Percentiles rank a stretch among this genome's conserved stretches.
These are phyloP conservation scores for Pristionchus arcanus DNA, from an alignment of 2,888 invertebrate genomes.

Conservation along the genomic window DNA sequence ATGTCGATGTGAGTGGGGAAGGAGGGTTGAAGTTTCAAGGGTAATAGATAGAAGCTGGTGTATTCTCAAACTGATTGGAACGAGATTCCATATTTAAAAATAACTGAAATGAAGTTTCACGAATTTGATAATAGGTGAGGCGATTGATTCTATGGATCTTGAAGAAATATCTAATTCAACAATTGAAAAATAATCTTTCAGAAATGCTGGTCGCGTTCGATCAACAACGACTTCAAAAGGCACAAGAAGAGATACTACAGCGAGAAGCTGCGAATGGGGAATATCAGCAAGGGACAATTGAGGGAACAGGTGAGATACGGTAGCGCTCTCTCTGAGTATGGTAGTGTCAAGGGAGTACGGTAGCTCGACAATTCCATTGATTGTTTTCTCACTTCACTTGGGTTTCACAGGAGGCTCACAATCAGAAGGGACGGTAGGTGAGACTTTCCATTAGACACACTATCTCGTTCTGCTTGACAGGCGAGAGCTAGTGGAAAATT, in stretches of 20 bases:
- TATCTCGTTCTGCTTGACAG: neutral
- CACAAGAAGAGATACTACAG: conserved; percentile 94
- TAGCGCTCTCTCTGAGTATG: neutral
- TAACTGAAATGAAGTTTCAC: neutral
- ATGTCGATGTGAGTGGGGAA: conserved; percentile 60
- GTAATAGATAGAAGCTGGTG: neutral
- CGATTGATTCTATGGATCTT: too few relatives aligned
- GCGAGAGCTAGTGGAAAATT: neutral
- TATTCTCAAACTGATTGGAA: neutral
- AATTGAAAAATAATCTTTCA: neutral
- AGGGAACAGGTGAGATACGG: conserved; percentile 24
- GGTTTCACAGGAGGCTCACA: too few relatives aligned
- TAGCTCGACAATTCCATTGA: too few relatives aligned
- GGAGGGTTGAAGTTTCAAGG: neutral
- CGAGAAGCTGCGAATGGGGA: conserved; percentile 89
- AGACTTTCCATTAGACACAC: too few relatives aligned
- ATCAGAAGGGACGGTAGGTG: too few relatives aligned
- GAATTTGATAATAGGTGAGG: neutral
- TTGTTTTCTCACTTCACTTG: too few relatives aligned
- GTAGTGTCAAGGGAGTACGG: too few relatives aligned
- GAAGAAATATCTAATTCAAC: too few relatives aligned
- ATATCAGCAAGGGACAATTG: conserved; percentile 83
- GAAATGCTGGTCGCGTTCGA: conserved; percentile 77
- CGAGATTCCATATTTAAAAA: too few relatives aligned
- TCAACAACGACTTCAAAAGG: conserved; percentile 86